Evolutionary conservation across 2,113 vertebrate species (phyloP).

Genomic region (Hystrix brachyura): DNA sequence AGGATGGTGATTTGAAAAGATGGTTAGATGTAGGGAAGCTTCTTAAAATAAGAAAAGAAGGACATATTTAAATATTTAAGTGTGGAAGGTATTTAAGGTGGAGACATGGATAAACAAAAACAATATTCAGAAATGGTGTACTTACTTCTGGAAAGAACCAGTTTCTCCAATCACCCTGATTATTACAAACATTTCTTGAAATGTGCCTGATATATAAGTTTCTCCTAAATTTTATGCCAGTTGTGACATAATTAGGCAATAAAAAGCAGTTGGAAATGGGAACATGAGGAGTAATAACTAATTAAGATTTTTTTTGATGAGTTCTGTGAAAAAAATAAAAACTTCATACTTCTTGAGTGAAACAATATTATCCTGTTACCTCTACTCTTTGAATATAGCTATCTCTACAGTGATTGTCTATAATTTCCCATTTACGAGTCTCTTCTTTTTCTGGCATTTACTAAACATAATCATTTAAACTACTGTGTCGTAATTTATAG

Average conservation of each 20-base stretch:
- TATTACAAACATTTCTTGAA: conserved; percentile 6
- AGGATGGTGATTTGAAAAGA: background rate
- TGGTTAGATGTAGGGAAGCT: background rate
- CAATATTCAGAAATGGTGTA: background rate
- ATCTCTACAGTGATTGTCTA: conserved; percentile 12
- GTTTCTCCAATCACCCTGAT: background rate
- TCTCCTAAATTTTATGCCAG: conserved; percentile 41
- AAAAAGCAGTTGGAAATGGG: conserved; percentile 39
- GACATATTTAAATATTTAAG: background rate
- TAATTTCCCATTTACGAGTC: conserved; percentile 39
- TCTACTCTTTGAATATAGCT: background rate
- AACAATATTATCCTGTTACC: background rate
- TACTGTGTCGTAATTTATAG: background rate
- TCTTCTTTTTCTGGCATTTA: conserved; percentile 35
- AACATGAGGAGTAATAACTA: conserved; percentile 43
- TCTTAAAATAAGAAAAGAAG: background rate
- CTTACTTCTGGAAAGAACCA: background rate
- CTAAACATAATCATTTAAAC: conserved; percentile 27
- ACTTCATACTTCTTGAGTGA: conserved; percentile 8
- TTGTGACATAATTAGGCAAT: conserved; percentile 51
- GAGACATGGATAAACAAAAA: background rate
- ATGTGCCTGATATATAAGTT: background rate
- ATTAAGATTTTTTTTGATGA: conserved; percentile 51
- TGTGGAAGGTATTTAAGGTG: background rate
- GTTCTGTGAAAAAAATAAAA: background rate